A percentile compares a stretch with the other conserved stretches of the same genome.
These are phyloP conservation scores for Pseudorectes ferrugineus DNA, from an alignment of 2,113 vertebrate genomes.

Conservation along the genomic window DNA sequence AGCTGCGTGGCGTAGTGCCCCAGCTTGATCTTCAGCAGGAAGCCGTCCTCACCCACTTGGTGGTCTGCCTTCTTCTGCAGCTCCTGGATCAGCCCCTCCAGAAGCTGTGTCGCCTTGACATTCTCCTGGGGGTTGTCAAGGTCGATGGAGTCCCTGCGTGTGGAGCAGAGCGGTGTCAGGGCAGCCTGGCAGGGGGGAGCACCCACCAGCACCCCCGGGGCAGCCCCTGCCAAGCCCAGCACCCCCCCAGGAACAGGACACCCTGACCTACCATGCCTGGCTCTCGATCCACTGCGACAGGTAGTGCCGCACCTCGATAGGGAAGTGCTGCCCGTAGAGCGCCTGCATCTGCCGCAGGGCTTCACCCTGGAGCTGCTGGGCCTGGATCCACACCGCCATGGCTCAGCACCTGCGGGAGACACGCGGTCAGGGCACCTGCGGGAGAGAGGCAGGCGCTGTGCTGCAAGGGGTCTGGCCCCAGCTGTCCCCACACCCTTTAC, in stretches of 20 bases:
- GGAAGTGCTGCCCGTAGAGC: slow-evolving; percentile 95
- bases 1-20: slow-evolving; percentile 96
- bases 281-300: slow-evolving; percentile 95
- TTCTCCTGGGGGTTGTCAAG: slow-evolving; percentile 93
- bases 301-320: slow-evolving; percentile 97
- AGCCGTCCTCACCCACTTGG: slow-evolving; percentile 94
- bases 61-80: slow-evolving; percentile 98
- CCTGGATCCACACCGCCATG: slow-evolving; percentile 99
- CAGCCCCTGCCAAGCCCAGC: neutral
- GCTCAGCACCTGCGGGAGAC: slow-evolving; percentile 71
- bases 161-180: fast-evolving
- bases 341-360: slow-evolving; percentile 98
- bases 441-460: neutral
- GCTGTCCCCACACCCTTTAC: neutral
- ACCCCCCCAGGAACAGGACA: fast-evolving
- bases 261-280: slow-evolving; percentile 85
- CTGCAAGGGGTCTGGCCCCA: fast-evolving
- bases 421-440: fast-evolving
- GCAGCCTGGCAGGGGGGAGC: fast-evolving
- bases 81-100: slow-evolving; percentile 95
- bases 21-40: slow-evolving; percentile 96
- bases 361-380: slow-evolving; percentile 96
- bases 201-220: fast-evolving
- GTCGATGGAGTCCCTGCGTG: slow-evolving; percentile 85
- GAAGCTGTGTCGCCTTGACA: slow-evolving; percentile 84